Evolutionary conservation across 2,797 vertebrate genomes (phyloP), one percentile per base, ranked within the genome.

Genomic region (Gambusia yucatana): DNA sequence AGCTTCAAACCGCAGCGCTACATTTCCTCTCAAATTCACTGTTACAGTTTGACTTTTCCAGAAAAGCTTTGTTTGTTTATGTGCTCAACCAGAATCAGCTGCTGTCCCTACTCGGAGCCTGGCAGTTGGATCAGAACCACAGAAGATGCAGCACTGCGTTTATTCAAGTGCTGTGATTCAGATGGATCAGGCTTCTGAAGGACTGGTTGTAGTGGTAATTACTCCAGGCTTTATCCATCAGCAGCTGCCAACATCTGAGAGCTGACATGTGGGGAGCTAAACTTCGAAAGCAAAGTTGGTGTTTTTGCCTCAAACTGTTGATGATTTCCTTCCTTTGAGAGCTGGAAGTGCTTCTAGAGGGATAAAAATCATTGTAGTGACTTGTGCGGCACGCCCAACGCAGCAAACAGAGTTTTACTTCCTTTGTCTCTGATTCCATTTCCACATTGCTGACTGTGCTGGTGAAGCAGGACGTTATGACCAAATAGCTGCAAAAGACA

Each of bases 11-110:
- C 81, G 25, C 87, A 89, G 81, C 7, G 1, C 76, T 84, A 72
- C 61, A 82, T 55, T 76, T 87, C 85, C 84, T 84, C 82, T 79
- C 16, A 87, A 76, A 41, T 67, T 83, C 44, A 73, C 77, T 63
- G 47, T 83, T 83, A 88, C 89, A 88, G 89, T 91, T 85, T 65
- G 44, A 78, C 57, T 65, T 79, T 79, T 88, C 89, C 89, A 88
- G 72, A 81, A 85, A 79, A 4, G 79, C 78, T 81, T 55, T 86
- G 84, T 89, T 88, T 90, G 71, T 90, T 89, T 88, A 85, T 65
- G 75, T 20, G 63, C 77, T 13, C 14, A 79, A 86, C 71, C 75
- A 61, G 63, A 90, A 88, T 92, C 84, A 75, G 86, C 90, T 86
- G 84, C 85, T 47, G 71, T 71, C 81, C 77, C 81, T 2, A 47